Base-by-base conservation (phyloP, 2,797 vertebrate species). In the Amblyopsis hoosieri region DNA sequence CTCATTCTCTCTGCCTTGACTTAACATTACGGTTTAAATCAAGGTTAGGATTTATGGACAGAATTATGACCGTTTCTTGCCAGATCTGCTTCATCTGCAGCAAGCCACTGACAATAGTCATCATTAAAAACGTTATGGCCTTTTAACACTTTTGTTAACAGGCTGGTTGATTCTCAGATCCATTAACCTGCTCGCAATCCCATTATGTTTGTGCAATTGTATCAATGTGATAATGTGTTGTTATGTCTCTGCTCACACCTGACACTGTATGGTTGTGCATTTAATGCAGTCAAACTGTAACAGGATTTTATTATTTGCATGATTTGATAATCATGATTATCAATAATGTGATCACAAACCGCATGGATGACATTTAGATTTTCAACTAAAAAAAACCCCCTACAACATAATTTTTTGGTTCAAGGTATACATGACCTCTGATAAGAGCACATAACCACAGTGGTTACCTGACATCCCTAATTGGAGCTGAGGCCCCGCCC, bases 381-480 rank as follows among this genome's bases (percentile, higher is more conserved):
- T 54, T 64, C 19, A 62, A 45, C 14, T 4, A 3, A 29, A 29
- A 29, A 23, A 29, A 29, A 33, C 12, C 9, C 15, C 8, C 23
- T 29, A 29, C 23, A 29, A 29, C 23, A 29, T 29, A 29, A 4
- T 45, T 2, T 57, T 45, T 4, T 56, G n/a, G 14, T 3, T 42
- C 31, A 14, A 1, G 0, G 29, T 12, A 4, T 5, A 29, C 19
- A 23, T 31, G 47, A 47, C 45, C 47, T 52, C 50, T n/a, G 17
- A 57, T 15, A 29, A 52, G 47, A 57, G 48, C 6, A 33, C 46
- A 54, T 9, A 12, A 50, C 23, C 11, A 37, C 54, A 33, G 54
- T 71, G 48, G 52, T 58, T 45, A 68, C 58, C 31, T 31, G 70
- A 64, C 49, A 19, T 60, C 67, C 71, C 55, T 69, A 63, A 83